Conservation (phyloP, 2,888 invertebrate species). For the Plagodis pulveraria region DNA sequence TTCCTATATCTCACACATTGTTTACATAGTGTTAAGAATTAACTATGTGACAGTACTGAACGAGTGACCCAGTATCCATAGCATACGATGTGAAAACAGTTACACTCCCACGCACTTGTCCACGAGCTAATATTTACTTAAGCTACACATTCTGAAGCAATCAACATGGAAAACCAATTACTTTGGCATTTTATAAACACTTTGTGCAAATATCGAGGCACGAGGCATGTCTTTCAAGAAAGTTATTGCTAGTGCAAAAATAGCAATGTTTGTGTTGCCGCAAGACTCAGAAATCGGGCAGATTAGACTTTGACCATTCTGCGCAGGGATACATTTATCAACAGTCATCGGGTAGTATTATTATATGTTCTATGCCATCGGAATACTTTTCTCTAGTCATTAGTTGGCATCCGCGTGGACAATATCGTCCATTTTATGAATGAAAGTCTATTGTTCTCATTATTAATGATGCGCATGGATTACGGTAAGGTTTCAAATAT, state of each 20-base stretch:
- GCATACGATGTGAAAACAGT: slow-evolving; percentile 52
- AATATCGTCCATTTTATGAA: too few relatives aligned
- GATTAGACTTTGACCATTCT: too few relatives aligned
- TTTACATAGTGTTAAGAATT: slow-evolving; percentile 32
- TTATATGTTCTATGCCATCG: too few relatives aligned
- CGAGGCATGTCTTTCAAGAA: slow-evolving; percentile 12
- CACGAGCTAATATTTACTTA: slow-evolving; percentile 47
- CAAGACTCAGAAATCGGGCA: too few relatives aligned
- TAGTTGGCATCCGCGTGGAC: too few relatives aligned
- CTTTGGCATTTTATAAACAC: slow-evolving; percentile 11
- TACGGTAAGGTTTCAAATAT: too few relatives aligned
- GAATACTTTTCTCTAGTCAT: too few relatives aligned
- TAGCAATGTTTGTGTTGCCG: not conserved
- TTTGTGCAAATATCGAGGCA: slow-evolving; percentile 14
- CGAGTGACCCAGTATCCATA: slow-evolving; percentile 51
- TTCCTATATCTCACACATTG: slow-evolving; percentile 11
- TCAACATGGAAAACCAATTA: slow-evolving; percentile 37
- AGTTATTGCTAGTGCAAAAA: slow-evolving; percentile 13
- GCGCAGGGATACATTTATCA: too few relatives aligned
- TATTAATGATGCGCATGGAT: too few relatives aligned
- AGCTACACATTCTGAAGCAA: slow-evolving; percentile 27
- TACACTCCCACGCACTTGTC: slow-evolving; percentile 52
- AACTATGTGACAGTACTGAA: slow-evolving; percentile 46
- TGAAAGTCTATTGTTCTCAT: too few relatives aligned
- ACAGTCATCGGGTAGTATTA: too few relatives aligned